Evolutionary conservation across 2,113 vertebrate genomes (phyloP), one percentile per base, ranked within the genome.

Genomic region (Chionomys nivalis): DNA sequence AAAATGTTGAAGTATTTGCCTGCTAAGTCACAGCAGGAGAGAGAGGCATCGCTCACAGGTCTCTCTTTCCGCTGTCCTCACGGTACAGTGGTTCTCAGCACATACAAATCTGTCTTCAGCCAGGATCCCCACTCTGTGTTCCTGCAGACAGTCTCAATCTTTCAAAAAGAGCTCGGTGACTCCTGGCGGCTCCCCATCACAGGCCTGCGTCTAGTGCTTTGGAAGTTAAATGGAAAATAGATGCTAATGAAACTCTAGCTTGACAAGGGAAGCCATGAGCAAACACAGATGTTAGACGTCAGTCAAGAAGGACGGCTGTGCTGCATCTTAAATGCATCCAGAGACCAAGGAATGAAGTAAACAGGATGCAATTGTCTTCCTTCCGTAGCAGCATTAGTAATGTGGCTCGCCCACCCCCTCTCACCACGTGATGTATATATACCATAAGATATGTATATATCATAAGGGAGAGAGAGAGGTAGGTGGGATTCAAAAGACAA

Each of bases 191-290:
- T 97, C 10, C 36, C n/a, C 89, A 5, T 39, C 63, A 5, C 0
- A 39, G 87, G 36, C 81, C 93, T 79, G 39, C 28, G 94, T 88
- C 24, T 39, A 83, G 21, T 10, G 21, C 72, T 96, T 97, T 87
- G 93, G 96, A 96, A 82, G 47, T 97, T 68, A 94, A 82, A 91
- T 90, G 89, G 78, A 95, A 90, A 88, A 85, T 66, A 66, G 0
- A 87, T 19, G 89, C 94, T 91, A 95, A 96, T 96, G 88, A 97
- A 98, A 96, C 63, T 10, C 97, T 98, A 97, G 68, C 73, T 58
- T 96, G 93, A 96, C 63, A 94, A 42, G 77, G 72, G 94, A 92
- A 82, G 75, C 94, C 87, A 93, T 19, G 65, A 93, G 39, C 93
- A 97, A 96, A 96, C 81, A 95, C 73, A 81, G 7, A 96, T 96